phyloP scores from a whole-genome alignment of 1,140 invertebrate genomes.

The Rhopalosiphum padi region DNA sequence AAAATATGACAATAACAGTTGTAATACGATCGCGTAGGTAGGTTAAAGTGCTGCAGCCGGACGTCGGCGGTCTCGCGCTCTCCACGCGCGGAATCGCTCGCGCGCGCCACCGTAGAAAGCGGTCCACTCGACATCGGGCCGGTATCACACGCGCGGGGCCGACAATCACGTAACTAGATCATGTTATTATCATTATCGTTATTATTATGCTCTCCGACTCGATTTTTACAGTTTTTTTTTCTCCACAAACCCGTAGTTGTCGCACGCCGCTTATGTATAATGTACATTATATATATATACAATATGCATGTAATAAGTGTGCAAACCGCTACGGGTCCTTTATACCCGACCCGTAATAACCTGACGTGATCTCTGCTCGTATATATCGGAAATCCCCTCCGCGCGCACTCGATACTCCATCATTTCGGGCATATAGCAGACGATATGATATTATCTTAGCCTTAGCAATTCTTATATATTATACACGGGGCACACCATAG shows the following conservation, averaged over 20 bases:
- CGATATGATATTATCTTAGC: neutral
- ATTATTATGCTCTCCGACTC: neutral
- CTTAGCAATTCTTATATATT: no score
- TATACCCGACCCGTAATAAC: neutral
- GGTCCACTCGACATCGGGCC: neutral
- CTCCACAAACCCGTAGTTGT: neutral
- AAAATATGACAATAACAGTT: neutral
- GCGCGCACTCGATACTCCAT: neutral
- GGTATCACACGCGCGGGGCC: neutral
- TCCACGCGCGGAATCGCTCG: neutral
- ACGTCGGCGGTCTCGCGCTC: neutral
- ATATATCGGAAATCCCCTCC: neutral
- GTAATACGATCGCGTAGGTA: neutral
- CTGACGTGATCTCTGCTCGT: neutral
- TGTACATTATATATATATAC: neutral
- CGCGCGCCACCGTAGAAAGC: neutral
- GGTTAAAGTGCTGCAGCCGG: neutral
- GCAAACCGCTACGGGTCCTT: neutral
- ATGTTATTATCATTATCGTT: neutral
- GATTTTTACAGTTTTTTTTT: neutral
- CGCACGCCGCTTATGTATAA: neutral
- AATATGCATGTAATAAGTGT: neutral
- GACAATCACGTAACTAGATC: conserved; percentile 33
- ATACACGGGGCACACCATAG: no score
- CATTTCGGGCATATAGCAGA: neutral